Evolutionary conservation across 1,140 invertebrate genomes (phyloP), one percentile per base, ranked within the genome.

Genomic region (Eumaeus atala): DNA sequence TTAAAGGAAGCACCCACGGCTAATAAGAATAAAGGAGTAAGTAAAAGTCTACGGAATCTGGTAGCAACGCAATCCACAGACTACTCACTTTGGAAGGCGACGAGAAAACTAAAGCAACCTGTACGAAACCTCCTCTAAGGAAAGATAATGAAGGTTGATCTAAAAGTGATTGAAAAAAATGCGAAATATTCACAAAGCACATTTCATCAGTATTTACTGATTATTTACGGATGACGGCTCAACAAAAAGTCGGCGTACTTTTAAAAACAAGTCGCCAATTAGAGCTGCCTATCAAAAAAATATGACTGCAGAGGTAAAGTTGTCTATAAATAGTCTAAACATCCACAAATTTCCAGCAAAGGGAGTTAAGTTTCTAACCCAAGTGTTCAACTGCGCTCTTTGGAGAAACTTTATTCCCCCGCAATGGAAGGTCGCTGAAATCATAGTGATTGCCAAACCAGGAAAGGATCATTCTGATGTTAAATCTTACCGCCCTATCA

Each of bases 111-210:
- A 70, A 70, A 37, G 56, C 54, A 0, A 10, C 62, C 60, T 1
- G 17, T 21, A 28, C n/a, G 7, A 8, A 11, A 10, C 53, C 58
- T 3, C 60, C 55, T 6, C 16, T 65, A 17, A 42, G 42, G 5
- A 38, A 18, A 51, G 5, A 11, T 9, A 42, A 59, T 40, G 21
- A 8, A 12, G 35, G 16, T 0, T 62, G 62, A 59, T 59, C 54
- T 10, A 50, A 10, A 9, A 61, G n/a, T n/a, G n/a, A n/a, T n/a
- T n/a, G 7, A 1, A 58, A 65, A 1, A 68, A 65, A 37, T 59
- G 55, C n/a, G n/a, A 56, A 2, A 48, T 37, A 14, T 68, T 64
- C 52, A 60, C 62, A 16, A 16, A 52, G 11, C 57, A 67, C 47
- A n/a, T n/a, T n/a, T n/a, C 34, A 64, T 1, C 35, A 2, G 58